Evolutionary conservation across 1,140 invertebrate species (phyloP).

Genomic region (Amphibalanus amphitrite): DNA sequence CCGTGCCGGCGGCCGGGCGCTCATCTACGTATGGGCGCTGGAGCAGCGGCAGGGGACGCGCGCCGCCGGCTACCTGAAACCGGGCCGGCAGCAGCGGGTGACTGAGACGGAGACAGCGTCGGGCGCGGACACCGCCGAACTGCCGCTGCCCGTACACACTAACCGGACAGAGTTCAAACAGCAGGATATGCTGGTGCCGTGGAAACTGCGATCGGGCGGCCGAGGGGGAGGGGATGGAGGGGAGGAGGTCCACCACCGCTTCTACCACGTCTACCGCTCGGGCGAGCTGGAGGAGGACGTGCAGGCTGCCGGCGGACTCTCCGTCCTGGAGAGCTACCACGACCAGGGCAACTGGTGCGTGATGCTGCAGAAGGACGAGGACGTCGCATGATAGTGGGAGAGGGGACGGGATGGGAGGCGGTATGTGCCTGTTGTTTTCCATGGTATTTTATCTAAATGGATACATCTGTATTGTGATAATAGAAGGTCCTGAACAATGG

Average conservation of each 20-base stretch:
- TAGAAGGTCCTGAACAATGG: no score
- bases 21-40: slow-evolving; percentile 92
- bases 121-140: not conserved
- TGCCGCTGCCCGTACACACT: slow-evolving; percentile 57
- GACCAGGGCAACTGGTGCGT: slow-evolving; percentile 95
- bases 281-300: slow-evolving; percentile 46
- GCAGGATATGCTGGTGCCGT: slow-evolving; percentile 38
- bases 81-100: not conserved
- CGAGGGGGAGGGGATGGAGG: slow-evolving; percentile 23
- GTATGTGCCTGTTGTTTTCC: no score
- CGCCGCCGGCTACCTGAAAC: slow-evolving; percentile 56
- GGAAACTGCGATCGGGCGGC: slow-evolving; percentile 23
- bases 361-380: slow-evolving; percentile 41
- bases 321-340: slow-evolving; percentile 45
- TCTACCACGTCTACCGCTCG: slow-evolving; percentile 86
- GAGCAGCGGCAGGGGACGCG: slow-evolving; percentile 53
- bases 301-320: not conserved
- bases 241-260: slow-evolving; percentile 49
- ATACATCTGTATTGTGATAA: no score
- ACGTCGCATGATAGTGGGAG: no score
- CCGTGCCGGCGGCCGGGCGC: slow-evolving; percentile 43
- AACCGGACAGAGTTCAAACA: slow-evolving; percentile 76
- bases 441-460: no score
- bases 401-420: no score
- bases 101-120: no score